phyloP scores from a whole-genome alignment of 2,797 vertebrate species.

The Ctenosaura bakeri region DNA sequence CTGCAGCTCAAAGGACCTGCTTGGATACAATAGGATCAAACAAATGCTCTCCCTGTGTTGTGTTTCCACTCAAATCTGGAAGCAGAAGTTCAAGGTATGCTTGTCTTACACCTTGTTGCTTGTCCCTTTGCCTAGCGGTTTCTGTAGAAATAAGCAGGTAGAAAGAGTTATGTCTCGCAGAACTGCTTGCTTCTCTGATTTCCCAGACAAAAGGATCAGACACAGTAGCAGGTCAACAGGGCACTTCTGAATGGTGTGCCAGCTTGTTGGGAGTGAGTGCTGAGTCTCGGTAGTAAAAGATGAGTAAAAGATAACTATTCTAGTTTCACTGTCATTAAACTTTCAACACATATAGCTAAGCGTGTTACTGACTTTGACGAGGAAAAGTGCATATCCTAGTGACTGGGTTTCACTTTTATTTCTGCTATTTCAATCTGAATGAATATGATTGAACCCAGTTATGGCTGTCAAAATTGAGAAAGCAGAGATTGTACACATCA shows the following conservation, averaged over 20 bases:
- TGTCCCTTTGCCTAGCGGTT: background rate
- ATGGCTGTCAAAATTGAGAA: background rate
- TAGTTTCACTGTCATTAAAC: background rate
- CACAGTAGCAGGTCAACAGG: background rate
- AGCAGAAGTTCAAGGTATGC: background rate
- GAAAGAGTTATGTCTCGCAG: background rate
- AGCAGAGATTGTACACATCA: background rate
- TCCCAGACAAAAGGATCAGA: background rate
- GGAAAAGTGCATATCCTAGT: background rate
- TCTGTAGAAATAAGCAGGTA: background rate
- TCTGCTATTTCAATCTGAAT: background rate
- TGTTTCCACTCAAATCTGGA: background rate
- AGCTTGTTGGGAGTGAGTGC: background rate
- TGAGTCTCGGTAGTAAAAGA: background rate
- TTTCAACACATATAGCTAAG: background rate
- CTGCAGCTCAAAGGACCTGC: background rate
- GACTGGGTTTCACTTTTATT: background rate
- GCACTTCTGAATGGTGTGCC: background rate
- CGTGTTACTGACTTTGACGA: background rate
- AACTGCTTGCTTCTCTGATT: background rate
- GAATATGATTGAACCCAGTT: background rate
- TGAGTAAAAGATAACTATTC: background rate
- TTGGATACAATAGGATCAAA: background rate
- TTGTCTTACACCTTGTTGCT: background rate
- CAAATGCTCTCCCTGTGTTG: too few relatives aligned